Base-by-base conservation (phyloP, 2,113 vertebrate species). In the Pandion haliaetus region DNA sequence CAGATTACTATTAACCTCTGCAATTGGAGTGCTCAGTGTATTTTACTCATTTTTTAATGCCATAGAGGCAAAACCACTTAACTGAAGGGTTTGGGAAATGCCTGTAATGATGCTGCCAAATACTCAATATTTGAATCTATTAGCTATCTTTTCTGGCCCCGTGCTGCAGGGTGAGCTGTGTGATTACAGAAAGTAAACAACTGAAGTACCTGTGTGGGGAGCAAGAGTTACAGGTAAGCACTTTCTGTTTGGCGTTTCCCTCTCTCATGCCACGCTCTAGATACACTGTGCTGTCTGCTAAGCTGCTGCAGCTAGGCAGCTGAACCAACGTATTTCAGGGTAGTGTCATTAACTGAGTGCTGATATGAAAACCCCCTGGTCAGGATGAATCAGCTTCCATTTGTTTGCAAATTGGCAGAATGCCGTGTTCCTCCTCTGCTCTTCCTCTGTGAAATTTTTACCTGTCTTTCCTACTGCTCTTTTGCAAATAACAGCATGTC, bases 371-470 rank as follows among this genome's bases (percentile, higher is more conserved):
- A 65, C 89, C 71, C 57, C 93, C 66, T 17, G 81, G 82, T 88
- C 86, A 58, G 82, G 77, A 88, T 90, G 90, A 96, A 74, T 97
- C 87, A 92, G 59, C 94, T 94, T 76, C 91, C 86, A 95, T 97
- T 96, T 93, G 77, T 96, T 91, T 17, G 59, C 91, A 65, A 38
- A 58, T 23, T 94, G 88, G 95, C 91, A 86, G 74, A 85, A 62
- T 32, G 79, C 94, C 81, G 25, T 1, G 55, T 93, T 95, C 93
- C 86, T 93, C 63, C 82, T 93, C 42, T 78, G 36, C 58, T 62
- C 45, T 86, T 87, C 61, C 66, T 59, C 65, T 86, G 0, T 47
- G 55, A 58, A 81, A n/a, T 82, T 88, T 88, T 55, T 40, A 28
- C 50, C 88, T 12, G 0, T 86, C 58, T 96, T 95, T 96, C 80